Conservation (phyloP, 2,888 invertebrate species). For the Machimus rusticus region DNA sequence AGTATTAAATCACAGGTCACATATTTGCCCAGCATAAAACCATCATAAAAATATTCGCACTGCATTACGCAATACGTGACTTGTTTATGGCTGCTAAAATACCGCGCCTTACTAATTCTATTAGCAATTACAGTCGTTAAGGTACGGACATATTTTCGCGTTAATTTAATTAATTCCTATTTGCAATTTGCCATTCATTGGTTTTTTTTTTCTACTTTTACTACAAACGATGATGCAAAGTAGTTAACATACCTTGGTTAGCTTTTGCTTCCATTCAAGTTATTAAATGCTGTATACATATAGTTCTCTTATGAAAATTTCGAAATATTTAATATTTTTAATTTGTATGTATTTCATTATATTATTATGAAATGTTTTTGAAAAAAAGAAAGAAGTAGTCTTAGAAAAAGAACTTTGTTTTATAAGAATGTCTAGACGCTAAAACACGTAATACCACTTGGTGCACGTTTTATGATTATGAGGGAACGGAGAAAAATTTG, state of each 20-base stretch:
- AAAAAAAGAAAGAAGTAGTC: no score
- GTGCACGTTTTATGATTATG: not conserved
- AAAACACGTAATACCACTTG: not conserved
- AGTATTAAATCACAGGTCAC: not conserved
- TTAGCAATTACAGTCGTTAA: not conserved
- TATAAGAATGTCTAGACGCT: not conserved
- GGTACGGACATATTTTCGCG: not conserved
- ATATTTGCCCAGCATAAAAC: not conserved
- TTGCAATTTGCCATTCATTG: not conserved
- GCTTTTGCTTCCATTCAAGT: no score
- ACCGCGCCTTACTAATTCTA: not conserved
- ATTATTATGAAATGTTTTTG: no score
- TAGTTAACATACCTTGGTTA: not conserved
- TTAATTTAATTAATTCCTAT: not conserved
- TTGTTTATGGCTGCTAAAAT: not conserved
- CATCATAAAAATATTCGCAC: not conserved
- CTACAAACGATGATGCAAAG: not conserved
- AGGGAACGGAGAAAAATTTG: not conserved
- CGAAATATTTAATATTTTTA: no score
- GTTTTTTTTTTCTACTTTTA: not conserved
- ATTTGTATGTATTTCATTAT: no score
- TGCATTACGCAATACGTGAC: not conserved
- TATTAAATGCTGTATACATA: no score
- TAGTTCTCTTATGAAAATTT: no score
- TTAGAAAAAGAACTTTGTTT: not conserved